Percentiles rank a stretch among this genome's conserved stretches.
Conservation (phyloP, 2,113 vertebrate genomes). For the Macaca fascicularis region T2T-MFA8v1.1 NC_088394.1:26816001-26816500, state of each 20-base stretch:
- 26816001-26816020: constrained; percentile 61
- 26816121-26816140: neutral
- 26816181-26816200: neutral
- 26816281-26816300: neutral
- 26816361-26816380: neutral
- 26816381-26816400: too few species aligned
- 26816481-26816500: too few species aligned
- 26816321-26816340: neutral
- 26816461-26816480: too few species aligned
- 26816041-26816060: neutral
- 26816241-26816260: neutral
- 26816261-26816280: neutral
- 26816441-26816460: too few species aligned
- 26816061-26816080: neutral
- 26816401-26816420: too few species aligned
- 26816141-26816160: neutral
- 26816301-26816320: neutral
- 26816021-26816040: constrained; percentile 6
- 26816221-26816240: neutral
- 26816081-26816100: neutral
- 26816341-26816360: neutral
- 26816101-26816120: neutral
- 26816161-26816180: neutral
- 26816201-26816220: neutral
- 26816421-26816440: too few species aligned